phyloP scores from a whole-genome alignment of 2,888 invertebrate genomes.

The Scelioninae gen. 1 region DNA sequence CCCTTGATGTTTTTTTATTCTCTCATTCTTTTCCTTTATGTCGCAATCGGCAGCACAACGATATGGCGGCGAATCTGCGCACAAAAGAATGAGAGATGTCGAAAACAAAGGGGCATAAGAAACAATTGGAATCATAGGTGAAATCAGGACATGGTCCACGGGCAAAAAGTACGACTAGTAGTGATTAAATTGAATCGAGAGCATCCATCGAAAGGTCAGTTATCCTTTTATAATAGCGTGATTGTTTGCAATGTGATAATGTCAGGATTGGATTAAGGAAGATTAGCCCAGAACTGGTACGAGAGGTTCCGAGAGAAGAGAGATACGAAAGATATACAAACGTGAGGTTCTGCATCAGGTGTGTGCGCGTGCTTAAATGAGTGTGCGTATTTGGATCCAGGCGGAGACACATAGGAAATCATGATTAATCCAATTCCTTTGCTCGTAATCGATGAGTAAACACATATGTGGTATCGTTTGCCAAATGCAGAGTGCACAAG shows the following conservation, averaged over 20 bases:
- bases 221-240: constrained; percentile 60
- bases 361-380: constrained; percentile 44
- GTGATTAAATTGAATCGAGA: constrained; percentile 49
- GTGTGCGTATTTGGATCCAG: constrained; percentile 39
- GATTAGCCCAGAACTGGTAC: constrained; percentile 43
- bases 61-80: constrained; percentile 22
- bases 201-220: constrained; percentile 34
- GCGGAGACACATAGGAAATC: constrained; percentile 58
- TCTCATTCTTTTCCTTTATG: constrained; percentile 8
- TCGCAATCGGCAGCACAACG: constrained; percentile 14
- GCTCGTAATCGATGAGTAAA: constrained; percentile 61
- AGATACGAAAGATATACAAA: constrained; percentile 39
- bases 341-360: constrained; percentile 28
- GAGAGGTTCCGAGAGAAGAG: constrained; percentile 28
- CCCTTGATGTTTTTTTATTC: background rate
- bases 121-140: constrained; percentile 53
- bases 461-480: constrained; percentile 65
- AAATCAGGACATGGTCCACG: constrained; percentile 31
- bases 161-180: constrained; percentile 34
- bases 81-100: constrained; percentile 44
- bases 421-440: constrained; percentile 65
- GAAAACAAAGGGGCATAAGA: constrained; percentile 48
- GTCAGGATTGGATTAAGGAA: constrained; percentile 57
- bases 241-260: constrained; percentile 62
- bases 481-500: constrained; percentile 55